phyloP scores from a whole-genome alignment of 2,888 invertebrate species.

The Lasiommata megera region DNA sequence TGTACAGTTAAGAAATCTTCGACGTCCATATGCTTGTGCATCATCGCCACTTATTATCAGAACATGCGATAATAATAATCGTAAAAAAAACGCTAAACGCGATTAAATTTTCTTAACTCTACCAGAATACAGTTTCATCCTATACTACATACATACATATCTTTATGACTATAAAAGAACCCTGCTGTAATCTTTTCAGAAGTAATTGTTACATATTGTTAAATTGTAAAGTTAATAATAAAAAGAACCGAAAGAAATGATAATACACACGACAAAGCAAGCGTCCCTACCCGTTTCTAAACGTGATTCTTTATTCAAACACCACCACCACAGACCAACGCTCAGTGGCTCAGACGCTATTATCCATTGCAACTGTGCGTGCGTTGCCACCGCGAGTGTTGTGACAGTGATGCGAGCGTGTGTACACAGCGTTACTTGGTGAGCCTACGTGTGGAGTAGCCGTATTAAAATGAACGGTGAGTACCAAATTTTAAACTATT shows the following conservation, averaged over 20 bases:
- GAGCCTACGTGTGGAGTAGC: slow-evolving; percentile 49
- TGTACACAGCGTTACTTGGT: slow-evolving; percentile 48
- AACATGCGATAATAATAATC: no score
- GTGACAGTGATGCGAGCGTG: slow-evolving; percentile 71
- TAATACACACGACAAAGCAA: neutral
- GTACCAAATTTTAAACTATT: slow-evolving; percentile 27
- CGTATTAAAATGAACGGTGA: slow-evolving; percentile 68
- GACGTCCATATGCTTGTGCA: no score
- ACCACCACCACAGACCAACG: slow-evolving; percentile 20
- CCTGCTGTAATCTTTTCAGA: no score
- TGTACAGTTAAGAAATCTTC: no score
- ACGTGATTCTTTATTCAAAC: slow-evolving; percentile 26
- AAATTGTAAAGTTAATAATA: no score
- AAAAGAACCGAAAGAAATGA: neutral
- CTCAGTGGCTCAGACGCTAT: slow-evolving; percentile 22
- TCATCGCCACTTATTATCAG: no score
- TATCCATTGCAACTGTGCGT: slow-evolving; percentile 27
- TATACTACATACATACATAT: no score
- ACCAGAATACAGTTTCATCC: no score
- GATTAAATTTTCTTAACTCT: no score
- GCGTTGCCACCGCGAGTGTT: slow-evolving; percentile 43
- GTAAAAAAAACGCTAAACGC: no score
- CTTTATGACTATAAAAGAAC: no score
- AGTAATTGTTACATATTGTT: no score
- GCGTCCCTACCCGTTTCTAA: slow-evolving; percentile 22